Conservation (phyloP, 2,113 vertebrate species). For the Struthio camelus region DNA sequence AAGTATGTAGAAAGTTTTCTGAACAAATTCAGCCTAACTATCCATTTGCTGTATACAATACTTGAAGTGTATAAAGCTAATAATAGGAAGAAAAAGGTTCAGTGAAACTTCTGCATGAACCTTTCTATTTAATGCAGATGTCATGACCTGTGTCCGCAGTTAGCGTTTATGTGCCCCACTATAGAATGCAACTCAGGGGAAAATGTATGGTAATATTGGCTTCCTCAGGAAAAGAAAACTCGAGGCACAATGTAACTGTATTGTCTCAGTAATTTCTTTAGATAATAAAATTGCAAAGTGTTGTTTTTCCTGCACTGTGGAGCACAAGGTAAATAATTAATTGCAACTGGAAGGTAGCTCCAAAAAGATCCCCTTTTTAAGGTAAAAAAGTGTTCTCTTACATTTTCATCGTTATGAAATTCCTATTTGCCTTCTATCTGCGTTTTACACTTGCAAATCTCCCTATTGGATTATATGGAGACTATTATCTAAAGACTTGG, state of each 20-base stretch:
- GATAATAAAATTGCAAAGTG: constrained; percentile 15
- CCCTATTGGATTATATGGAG: neutral
- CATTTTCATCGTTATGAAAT: neutral
- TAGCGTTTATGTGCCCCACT: neutral
- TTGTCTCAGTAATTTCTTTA: neutral
- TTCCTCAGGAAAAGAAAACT: neutral
- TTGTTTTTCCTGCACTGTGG: neutral
- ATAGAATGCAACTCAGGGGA: neutral
- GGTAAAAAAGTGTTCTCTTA: neutral
- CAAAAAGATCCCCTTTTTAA: neutral
- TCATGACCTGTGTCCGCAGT: neutral
- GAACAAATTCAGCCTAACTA: neutral
- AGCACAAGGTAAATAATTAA: constrained; percentile 36
- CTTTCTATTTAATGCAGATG: neutral
- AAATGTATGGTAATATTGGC: neutral
- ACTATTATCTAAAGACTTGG: neutral
- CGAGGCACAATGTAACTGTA: neutral
- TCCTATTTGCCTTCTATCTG: neutral
- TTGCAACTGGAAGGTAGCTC: neutral
- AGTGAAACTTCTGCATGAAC: neutral
- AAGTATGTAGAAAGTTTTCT: neutral
- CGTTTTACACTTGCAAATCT: neutral
- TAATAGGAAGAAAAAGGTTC: neutral
- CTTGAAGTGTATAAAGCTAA: neutral
- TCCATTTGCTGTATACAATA: neutral